These are phyloP conservation scores for Chaunax sp. DNA, from an alignment of 2,797 vertebrate genomes.

Conservation along the genomic window DNA sequence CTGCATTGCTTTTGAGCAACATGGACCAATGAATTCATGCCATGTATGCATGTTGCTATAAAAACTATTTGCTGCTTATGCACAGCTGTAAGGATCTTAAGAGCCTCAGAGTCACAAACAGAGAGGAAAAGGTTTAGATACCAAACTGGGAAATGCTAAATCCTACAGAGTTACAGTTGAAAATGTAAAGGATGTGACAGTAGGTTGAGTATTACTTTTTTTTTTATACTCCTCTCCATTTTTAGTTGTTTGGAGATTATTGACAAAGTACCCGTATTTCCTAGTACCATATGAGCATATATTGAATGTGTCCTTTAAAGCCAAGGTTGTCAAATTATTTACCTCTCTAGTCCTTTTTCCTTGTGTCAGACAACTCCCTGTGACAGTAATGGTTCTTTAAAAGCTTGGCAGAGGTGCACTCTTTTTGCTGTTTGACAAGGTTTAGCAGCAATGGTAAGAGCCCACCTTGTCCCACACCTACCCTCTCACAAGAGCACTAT, in stretches of 20 bases:
- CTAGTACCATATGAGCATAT: constrained; percentile 54
- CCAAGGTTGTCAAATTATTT: constrained; percentile 58
- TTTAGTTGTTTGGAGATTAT: constrained; percentile 15
- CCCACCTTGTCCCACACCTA: constrained; percentile 40
- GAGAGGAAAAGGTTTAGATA: neutral
- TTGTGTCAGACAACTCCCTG: constrained; percentile 49
- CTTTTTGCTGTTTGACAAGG: constrained; percentile 61
- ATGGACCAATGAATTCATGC: no score
- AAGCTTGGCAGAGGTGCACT: constrained; percentile 66
- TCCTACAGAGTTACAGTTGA: neutral
- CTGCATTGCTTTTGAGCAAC: no score
- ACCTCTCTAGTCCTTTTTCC: constrained; percentile 49
- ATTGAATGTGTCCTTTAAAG: constrained; percentile 39
- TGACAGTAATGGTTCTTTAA: constrained; percentile 76
- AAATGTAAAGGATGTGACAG: neutral
- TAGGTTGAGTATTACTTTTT: neutral
- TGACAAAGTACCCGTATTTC: constrained; percentile 23
- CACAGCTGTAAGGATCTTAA: no score
- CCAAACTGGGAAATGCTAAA: neutral
- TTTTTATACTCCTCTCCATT: neutral
- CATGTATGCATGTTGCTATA: neutral
- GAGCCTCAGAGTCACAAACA: no score
- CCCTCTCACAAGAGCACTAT: constrained; percentile 31
- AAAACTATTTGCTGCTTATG: neutral
- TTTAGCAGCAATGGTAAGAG: constrained; percentile 52